Conservation (phyloP, 1,140 invertebrate species). For the Pseudachorutes palmiensis region DNA sequence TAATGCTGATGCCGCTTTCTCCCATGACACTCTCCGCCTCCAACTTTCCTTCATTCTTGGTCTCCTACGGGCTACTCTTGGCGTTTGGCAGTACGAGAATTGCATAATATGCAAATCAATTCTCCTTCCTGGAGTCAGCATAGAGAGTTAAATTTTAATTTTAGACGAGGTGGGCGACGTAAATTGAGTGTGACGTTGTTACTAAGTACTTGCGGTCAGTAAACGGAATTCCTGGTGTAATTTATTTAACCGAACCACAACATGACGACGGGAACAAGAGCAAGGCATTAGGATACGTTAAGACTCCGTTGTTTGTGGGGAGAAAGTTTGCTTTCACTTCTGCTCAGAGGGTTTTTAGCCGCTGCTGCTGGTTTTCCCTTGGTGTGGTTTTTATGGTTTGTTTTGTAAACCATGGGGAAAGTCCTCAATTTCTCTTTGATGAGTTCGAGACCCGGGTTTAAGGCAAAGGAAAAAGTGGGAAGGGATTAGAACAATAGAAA, state of each 20-base stretch:
- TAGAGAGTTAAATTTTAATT: too few relatives aligned
- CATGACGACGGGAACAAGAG: neutral
- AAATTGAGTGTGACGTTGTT: neutral
- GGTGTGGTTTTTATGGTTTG: neutral
- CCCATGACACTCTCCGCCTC: too few relatives aligned
- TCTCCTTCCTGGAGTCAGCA: too few relatives aligned
- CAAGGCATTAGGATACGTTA: neutral
- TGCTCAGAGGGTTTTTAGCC: neutral
- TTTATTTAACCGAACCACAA: neutral
- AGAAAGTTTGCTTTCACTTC: neutral
- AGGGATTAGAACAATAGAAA: constrained; percentile 11
- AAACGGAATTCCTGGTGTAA: neutral
- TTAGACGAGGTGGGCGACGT: neutral
- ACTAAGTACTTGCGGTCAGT: neutral
- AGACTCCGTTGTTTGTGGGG: neutral
- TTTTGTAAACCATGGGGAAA: neutral
- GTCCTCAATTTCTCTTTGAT: neutral
- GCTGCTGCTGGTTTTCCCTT: neutral
- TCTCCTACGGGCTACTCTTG: too few relatives aligned
- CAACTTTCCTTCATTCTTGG: too few relatives aligned
- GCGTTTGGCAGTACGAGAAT: too few relatives aligned
- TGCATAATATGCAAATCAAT: too few relatives aligned
- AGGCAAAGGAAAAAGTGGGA: neutral
- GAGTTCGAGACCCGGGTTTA: neutral
- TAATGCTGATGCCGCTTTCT: too few relatives aligned